phyloP scores from a whole-genome alignment of 2,888 invertebrate species.

The Trilocha varians region DNA sequence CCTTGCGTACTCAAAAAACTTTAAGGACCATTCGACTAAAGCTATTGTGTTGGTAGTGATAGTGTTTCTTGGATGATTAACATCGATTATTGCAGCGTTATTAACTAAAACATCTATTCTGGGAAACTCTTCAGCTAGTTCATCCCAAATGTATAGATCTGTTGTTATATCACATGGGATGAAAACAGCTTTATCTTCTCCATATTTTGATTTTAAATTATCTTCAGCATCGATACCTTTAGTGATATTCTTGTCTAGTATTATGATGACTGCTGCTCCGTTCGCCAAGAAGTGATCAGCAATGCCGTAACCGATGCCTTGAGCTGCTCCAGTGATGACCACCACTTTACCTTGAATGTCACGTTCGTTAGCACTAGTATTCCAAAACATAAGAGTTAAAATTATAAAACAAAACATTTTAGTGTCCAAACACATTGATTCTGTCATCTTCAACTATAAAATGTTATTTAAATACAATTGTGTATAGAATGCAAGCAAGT shows the following conservation, averaged over 20 bases:
- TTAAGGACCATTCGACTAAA: slow-evolving; percentile 34
- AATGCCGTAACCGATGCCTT: slow-evolving; percentile 62
- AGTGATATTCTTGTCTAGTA: slow-evolving; percentile 23
- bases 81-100: slow-evolving; percentile 36
- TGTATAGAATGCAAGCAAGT: too few relatives aligned
- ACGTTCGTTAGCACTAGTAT: not conserved
- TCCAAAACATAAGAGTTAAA: not conserved
- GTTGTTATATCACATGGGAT: slow-evolving; percentile 57
- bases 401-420: not conserved
- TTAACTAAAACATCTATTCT: slow-evolving; percentile 42
- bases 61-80: slow-evolving; percentile 10
- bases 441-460: too few relatives aligned
- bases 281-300: slow-evolving; percentile 51
- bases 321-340: slow-evolving; percentile 64
- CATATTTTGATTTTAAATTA: slow-evolving; percentile 46
- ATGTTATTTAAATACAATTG: too few relatives aligned
- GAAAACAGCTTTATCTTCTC: slow-evolving; percentile 49
- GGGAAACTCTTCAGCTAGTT: slow-evolving; percentile 22
- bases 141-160: slow-evolving; percentile 38
- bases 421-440: too few relatives aligned
- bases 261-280: slow-evolving; percentile 27
- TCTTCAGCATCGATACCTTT: slow-evolving; percentile 34
- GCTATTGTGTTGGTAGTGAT: slow-evolving; percentile 28
- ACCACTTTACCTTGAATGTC: slow-evolving; percentile 29
- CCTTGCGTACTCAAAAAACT: slow-evolving; percentile 67